Base-by-base conservation (phyloP, 2,888 invertebrate species). In the Deilephila porcellus region DNA sequence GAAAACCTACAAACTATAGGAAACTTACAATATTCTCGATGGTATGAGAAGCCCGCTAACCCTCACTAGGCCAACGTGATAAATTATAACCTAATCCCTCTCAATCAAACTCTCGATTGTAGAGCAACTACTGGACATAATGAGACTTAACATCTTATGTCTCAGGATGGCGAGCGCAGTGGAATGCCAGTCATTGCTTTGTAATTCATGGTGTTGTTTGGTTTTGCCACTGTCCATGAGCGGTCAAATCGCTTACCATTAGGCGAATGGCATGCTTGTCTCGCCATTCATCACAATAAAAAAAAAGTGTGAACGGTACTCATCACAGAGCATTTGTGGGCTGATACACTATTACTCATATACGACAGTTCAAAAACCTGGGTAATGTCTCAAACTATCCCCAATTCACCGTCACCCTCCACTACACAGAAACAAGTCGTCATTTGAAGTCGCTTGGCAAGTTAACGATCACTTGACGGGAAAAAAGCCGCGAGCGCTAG, bases 401-500 rank as follows among this genome's bases (percentile, higher is more conserved):
- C 17, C 14, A 25, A 52, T 20, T 14, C 1, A 25, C 1, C 4
- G 67, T 45, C 52, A 67, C 67, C 20, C 45, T 25, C 5, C 64
- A 52, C 25, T 45, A 25, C 34, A 34, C 67, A 67, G 67, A 67
- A 67, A 25, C 67, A 67, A 67, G 67, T 67, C 67, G 67, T 67
- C 67, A 67, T 67, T 67, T 45, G 45, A 52, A 67, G 45, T 67
- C 52, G 45, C 67, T 67, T 25, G 67, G 45, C 52, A 52, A 52
- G 45, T 52, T 67, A 67, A 67, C 67, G 67, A 67, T 45, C 67
- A 67, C 67, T 67, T 45, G 67, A 25, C 45, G 67, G 45, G 45
- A 67, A 67, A 67, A 67, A 52, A 17, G 11, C 64, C 45, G 45
- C 45, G 45, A 20, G 25, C 20, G 45, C 11, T 20, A 45, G 45